Conservation (phyloP, 2,888 invertebrate genomes). For the Scelioninae gen. 1 region DNA sequence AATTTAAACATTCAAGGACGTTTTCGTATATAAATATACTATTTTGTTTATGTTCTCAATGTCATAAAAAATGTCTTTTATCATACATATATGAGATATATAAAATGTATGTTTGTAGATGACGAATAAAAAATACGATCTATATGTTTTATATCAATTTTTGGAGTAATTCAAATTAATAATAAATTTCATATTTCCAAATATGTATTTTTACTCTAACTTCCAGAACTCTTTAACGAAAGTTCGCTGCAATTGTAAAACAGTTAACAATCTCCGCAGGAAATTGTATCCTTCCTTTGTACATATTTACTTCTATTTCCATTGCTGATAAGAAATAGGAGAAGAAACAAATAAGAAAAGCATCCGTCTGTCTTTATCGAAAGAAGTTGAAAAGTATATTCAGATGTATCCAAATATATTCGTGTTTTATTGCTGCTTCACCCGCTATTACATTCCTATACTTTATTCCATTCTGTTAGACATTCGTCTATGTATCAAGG, state of each 20-base stretch:
- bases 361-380: conserved; percentile 1
- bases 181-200: neutral
- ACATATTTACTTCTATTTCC: conserved; percentile 25
- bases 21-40: too few species aligned
- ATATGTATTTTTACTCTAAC: neutral
- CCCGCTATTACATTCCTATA: conserved; percentile 33
- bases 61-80: too few species aligned
- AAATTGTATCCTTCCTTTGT: conserved; percentile 25
- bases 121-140: too few species aligned
- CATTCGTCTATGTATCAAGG: conserved; percentile 23
- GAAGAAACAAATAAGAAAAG: neutral
- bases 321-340: conserved; percentile 6
- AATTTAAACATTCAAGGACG: too few species aligned
- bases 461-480: conserved; percentile 19
- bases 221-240: neutral
- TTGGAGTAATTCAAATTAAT: too few species aligned
- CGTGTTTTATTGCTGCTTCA: conserved; percentile 29
- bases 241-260: conserved; percentile 11
- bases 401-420: conserved; percentile 45
- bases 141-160: too few species aligned
- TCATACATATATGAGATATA: too few species aligned
- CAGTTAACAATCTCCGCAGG: conserved; percentile 26
- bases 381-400: conserved; percentile 38
- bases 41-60: too few species aligned
- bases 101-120: too few species aligned